Base-by-base conservation (phyloP, 2,888 invertebrate genomes). In the Bruchidius siliquastri region DNA sequence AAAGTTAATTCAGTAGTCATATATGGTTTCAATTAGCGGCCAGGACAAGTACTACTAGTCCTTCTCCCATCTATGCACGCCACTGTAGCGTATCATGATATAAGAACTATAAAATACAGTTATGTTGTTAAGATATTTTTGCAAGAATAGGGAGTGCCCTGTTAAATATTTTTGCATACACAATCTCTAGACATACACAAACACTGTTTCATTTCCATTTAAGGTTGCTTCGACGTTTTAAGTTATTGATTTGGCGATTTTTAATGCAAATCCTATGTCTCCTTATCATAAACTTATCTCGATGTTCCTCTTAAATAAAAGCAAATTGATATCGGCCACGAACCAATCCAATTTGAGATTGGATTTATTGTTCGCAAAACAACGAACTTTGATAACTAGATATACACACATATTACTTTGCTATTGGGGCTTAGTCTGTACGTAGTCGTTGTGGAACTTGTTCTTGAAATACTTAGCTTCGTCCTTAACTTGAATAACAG, bases 181-280 rank as follows among this genome's bases (percentile, higher is more conserved):
- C 71, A 72, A 71, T 75, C 73, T 68, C 32, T 72, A 67, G 68
- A 49, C 49, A 49, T 49, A 49, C 49, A 49, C 49, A 49, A 49
- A 49, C 49, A 72, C 20, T 71, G 75, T 73, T 73, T 74, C 72
- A 73, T 74, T 76, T 73, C 74, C 74, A 76, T 73, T 75, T 75
- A 73, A 76, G 74, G 74, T 70, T 67, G 30, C 68, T 71, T 32
- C 22, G 71, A 71, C 32, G 3, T 76, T 70, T 72, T 69, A 72
- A 74, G 72, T 74, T 74, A 76, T 76, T 74, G 73, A 74, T 76
- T 76, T 76, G 71, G 74, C 76, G 71, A 76, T 74, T 76, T 76
- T 76, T 76, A 76, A 76, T 76, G 76, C 74, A 71, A 69, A 74
- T 76, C 73, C 76, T 74, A 73, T 76, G 76, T 76, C 73, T 74